Evolutionary conservation across 2,888 invertebrate genomes (phyloP).

Genomic region (Steinernema hermaphroditum): DNA sequence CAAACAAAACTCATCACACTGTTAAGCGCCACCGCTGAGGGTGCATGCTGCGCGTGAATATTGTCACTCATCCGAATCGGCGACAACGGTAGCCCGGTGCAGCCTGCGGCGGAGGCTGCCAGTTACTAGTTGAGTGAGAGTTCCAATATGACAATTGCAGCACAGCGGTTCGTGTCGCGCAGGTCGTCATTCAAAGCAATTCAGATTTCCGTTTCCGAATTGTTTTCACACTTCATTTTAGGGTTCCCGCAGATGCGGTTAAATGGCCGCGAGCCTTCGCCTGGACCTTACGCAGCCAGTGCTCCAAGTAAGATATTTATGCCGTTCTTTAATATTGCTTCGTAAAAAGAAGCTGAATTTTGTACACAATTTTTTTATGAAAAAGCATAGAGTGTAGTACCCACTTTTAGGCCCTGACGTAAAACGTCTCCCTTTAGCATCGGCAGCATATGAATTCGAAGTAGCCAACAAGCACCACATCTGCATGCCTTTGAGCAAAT

Average conservation of each 20-base stretch:
- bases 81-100: slow-evolving; percentile 25
- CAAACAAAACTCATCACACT: background rate
- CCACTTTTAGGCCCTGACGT: too few relatives aligned
- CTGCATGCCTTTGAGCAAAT: too few relatives aligned
- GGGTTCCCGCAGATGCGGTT: slow-evolving; percentile 25
- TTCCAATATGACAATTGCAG: background rate
- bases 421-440: too few relatives aligned
- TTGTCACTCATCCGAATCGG: slow-evolving; percentile 10
- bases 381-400: too few relatives aligned
- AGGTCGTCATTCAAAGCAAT: slow-evolving; percentile 2
- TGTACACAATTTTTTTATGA: too few relatives aligned
- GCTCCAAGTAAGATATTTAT: slow-evolving; percentile 14
- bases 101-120: background rate
- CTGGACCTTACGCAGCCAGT: background rate
- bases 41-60: slow-evolving; percentile 17
- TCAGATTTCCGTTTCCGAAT: background rate
- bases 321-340: too few relatives aligned
- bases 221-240: slow-evolving; percentile 25
- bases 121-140: background rate
- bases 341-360: too few relatives aligned
- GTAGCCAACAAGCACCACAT: too few relatives aligned
- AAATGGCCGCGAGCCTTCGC: slow-evolving; percentile 13
- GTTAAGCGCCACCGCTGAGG: slow-evolving; percentile 4
- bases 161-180: slow-evolving; percentile 1
- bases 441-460: too few relatives aligned